Conservation (phyloP, 37 sponge, comb jelly and placozoan genomes). For the Mnemiopsis leidyi region DNA sequence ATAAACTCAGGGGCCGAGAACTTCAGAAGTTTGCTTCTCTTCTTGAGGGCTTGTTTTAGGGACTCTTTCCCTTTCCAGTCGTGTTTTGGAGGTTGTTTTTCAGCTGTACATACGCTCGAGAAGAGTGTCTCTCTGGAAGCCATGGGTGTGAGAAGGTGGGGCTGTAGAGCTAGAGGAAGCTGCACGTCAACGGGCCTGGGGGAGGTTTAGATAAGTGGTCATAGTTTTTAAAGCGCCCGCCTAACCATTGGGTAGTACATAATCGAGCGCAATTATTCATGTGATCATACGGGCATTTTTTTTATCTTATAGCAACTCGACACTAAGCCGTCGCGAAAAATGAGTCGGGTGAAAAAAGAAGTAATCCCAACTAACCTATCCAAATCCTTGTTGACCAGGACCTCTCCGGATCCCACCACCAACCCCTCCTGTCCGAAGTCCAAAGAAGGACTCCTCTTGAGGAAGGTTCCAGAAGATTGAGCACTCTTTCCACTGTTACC, state of each 20-base stretch:
- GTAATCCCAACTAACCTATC: background rate
- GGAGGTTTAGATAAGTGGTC: too few relatives aligned
- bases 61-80: slow-evolving; percentile 7
- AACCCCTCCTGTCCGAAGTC: background rate
- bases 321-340: too few relatives aligned
- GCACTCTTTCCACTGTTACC: background rate
- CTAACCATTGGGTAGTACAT: too few relatives aligned
- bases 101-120: background rate
- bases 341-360: too few relatives aligned
- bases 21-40: background rate
- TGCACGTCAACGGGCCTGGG: slow-evolving; percentile 22
- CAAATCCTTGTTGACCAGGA: background rate
- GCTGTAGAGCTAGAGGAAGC: slow-evolving; percentile 54
- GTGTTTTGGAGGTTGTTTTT: background rate
- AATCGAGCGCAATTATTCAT: too few relatives aligned
- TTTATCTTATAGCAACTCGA: too few relatives aligned
- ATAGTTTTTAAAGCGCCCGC: too few relatives aligned
- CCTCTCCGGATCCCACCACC: background rate
- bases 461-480: background rate
- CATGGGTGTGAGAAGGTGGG: slow-evolving; percentile 56
- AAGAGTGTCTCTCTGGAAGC: slow-evolving; percentile 34
- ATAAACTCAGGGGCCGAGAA: background rate
- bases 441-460: slow-evolving; percentile 13
- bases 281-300: too few relatives aligned
- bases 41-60: background rate